phyloP scores from a whole-genome alignment of 1,140 invertebrate species.

The Trachymyrmex cornetzi region DNA sequence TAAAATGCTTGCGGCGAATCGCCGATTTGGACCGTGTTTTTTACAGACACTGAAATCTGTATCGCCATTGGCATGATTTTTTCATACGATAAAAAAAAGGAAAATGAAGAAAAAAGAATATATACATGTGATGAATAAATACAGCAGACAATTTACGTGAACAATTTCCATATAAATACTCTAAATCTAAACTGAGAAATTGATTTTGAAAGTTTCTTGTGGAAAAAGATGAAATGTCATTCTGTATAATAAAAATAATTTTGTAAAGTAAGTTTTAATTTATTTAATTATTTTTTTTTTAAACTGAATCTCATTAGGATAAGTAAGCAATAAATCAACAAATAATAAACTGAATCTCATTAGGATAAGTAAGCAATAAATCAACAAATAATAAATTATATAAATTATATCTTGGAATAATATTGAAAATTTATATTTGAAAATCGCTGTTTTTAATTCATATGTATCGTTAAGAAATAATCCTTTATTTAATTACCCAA shows the following conservation, averaged over 20 bases:
- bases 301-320: not conserved
- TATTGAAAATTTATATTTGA: slow-evolving; percentile 3
- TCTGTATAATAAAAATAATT: not conserved
- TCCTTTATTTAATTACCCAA: not conserved
- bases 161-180: not conserved
- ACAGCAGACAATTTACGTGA: not conserved
- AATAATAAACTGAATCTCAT: not conserved
- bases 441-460: not conserved
- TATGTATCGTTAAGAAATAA: not conserved
- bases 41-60: slow-evolving; percentile 28
- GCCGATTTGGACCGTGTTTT: slow-evolving; percentile 37
- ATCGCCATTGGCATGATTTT: slow-evolving; percentile 35
- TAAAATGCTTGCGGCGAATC: slow-evolving; percentile 66
- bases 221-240: not conserved
- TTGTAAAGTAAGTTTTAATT: not conserved
- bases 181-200: not conserved
- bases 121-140: slow-evolving; percentile 6
- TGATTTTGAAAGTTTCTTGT: not conserved
- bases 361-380: not conserved
- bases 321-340: not conserved
- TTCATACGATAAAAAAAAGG: slow-evolving; percentile 3
- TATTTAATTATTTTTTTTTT: not conserved
- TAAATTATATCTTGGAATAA: not conserved
- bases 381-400: not conserved
- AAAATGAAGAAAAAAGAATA: not conserved